phyloP scores from a whole-genome alignment of 2,113 vertebrate genomes.

The Centropristis striata region DNA sequence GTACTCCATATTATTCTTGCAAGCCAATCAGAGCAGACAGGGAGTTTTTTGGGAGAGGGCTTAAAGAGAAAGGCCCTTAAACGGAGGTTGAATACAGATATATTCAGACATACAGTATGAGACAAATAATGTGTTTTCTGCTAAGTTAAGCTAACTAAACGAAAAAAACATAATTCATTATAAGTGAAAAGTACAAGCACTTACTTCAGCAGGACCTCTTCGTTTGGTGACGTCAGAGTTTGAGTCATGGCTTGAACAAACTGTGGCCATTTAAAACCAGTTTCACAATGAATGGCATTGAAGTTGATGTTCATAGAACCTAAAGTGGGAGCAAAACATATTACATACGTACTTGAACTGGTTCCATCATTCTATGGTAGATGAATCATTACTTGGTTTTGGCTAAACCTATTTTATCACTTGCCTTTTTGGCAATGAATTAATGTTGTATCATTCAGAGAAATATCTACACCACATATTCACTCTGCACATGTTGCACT shows the following conservation, averaged over 20 bases:
- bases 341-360: not conserved
- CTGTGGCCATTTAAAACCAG: slow-evolving; percentile 62
- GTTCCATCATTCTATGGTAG: not conserved
- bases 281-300: slow-evolving; percentile 50
- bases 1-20: too few species aligned
- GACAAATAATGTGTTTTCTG: too few species aligned
- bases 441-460: not conserved
- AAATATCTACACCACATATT: not conserved
- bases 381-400: not conserved
- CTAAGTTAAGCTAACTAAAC: too few species aligned
- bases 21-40: too few species aligned
- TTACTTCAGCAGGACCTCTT: slow-evolving; percentile 65
- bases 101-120: too few species aligned
- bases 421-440: not conserved
- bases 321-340: slow-evolving; percentile 31
- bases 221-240: slow-evolving; percentile 48
- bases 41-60: too few species aligned
- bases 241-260: slow-evolving; percentile 49
- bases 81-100: too few species aligned
- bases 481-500: not conserved
- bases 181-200: slow-evolving; percentile 20
- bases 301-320: slow-evolving; percentile 44
- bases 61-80: too few species aligned
- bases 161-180: not conserved
- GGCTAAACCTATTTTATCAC: not conserved